Conservation (phyloP, 2,797 vertebrate species). For the Notamacropus eugenii region DNA sequence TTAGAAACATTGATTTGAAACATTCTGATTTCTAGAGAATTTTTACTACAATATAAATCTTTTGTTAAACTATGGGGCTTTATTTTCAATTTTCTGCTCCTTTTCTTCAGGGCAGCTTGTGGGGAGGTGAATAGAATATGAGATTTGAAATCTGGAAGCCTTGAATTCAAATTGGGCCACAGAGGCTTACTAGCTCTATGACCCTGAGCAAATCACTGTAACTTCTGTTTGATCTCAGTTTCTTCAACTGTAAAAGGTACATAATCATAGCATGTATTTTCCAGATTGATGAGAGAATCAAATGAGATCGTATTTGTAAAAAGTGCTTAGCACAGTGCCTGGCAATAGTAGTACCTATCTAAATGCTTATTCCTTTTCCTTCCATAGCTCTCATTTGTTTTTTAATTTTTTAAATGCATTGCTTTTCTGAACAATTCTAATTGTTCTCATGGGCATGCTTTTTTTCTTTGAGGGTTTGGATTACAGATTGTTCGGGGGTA, state of each 20-base stretch:
- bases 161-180: background rate
- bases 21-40: background rate
- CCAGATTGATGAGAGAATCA: background rate
- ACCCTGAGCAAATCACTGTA: no score
- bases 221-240: background rate
- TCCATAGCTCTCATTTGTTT: background rate
- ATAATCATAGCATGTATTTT: background rate
- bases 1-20: background rate
- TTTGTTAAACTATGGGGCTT: background rate
- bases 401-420: no score
- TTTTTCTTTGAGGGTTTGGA: background rate
- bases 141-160: background rate
- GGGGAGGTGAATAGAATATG: background rate
- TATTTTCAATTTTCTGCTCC: background rate
- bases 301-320: background rate
- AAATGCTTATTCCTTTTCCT: background rate
- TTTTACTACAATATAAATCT: background rate
- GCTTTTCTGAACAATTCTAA: background rate
- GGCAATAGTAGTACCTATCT: background rate
- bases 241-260: background rate
- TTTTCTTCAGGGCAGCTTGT: background rate
- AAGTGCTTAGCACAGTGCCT: no score
- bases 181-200: no score
- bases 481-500: no score
- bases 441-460: background rate